A percentile compares a stretch with the other conserved stretches of the same genome.
phyloP scores from a whole-genome alignment of 2,113 vertebrate genomes.

The Phodopus roborovskii region DNA sequence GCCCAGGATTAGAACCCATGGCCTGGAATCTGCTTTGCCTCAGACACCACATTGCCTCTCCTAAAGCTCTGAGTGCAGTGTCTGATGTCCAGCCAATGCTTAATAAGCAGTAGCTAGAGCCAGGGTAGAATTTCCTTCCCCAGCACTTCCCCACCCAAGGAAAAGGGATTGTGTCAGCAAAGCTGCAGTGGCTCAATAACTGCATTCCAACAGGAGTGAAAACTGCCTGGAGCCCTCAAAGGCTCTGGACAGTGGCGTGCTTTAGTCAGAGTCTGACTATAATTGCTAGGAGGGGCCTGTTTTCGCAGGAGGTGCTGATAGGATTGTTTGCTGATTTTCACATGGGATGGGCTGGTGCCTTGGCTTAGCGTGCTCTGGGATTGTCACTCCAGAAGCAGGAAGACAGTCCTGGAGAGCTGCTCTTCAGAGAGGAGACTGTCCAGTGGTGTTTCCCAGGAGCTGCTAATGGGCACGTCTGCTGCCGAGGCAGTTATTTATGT shows the following conservation, averaged over 20 bases:
- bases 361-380: not conserved
- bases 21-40: not conserved
- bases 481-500: conserved; percentile 2
- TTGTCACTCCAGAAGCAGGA: not conserved
- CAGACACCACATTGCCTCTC: not conserved
- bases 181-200: not conserved
- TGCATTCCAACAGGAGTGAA: not conserved
- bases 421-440: not conserved
- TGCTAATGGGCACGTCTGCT: not conserved
- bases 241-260: not conserved
- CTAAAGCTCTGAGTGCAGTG: not conserved
- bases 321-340: not conserved
- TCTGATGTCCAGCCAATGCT: not conserved
- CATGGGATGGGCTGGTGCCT: not conserved
- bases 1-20: not conserved
- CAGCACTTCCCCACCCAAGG: not conserved
- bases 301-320: not conserved
- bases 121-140: not conserved
- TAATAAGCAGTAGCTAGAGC: not conserved
- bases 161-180: not conserved
- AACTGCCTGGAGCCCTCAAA: not conserved
- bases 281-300: not conserved
- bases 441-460: not conserved
- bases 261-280: not conserved
- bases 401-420: not conserved